phyloP scores from a whole-genome alignment of 2,888 invertebrate species.

The Protula sp. region DNA sequence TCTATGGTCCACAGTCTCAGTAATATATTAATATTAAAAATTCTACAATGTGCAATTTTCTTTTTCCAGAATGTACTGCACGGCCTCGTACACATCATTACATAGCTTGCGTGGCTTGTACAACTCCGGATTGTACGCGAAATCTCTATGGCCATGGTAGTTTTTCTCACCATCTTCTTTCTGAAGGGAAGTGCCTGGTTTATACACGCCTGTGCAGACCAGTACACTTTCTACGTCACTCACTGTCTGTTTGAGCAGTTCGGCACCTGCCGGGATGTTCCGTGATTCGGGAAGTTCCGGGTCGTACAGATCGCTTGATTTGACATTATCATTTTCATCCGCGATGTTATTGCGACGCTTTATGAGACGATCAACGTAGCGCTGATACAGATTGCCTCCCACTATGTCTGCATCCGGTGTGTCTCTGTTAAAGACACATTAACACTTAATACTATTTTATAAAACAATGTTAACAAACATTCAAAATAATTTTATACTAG shows the following conservation, averaged over 20 bases:
- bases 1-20: too few relatives aligned
- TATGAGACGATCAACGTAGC: conserved; percentile 31
- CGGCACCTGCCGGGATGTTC: conserved; percentile 35
- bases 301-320: conserved; percentile 10
- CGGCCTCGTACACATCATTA: conserved; percentile 40
- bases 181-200: conserved; percentile 28
- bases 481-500: background rate
- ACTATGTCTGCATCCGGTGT: conserved; percentile 51
- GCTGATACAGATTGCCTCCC: conserved; percentile 51
- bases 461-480: background rate
- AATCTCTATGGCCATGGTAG: conserved; percentile 49
- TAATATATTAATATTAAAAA: too few relatives aligned
- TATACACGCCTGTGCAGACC: conserved; percentile 51
- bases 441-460: too few relatives aligned
- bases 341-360: conserved; percentile 22
- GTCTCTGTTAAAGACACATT: conserved; percentile 38
- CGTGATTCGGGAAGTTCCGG: conserved; percentile 37
- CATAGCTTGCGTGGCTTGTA: conserved; percentile 39
- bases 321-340: conserved; percentile 7
- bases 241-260: conserved; percentile 42
- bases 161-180: conserved; percentile 20
- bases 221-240: conserved; percentile 39
- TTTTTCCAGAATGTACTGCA: conserved; percentile 39
- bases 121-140: conserved; percentile 40
- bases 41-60: too few relatives aligned